phyloP scores from a whole-genome alignment of 2,113 vertebrate genomes.

The Tragulus kanchil region DNA sequence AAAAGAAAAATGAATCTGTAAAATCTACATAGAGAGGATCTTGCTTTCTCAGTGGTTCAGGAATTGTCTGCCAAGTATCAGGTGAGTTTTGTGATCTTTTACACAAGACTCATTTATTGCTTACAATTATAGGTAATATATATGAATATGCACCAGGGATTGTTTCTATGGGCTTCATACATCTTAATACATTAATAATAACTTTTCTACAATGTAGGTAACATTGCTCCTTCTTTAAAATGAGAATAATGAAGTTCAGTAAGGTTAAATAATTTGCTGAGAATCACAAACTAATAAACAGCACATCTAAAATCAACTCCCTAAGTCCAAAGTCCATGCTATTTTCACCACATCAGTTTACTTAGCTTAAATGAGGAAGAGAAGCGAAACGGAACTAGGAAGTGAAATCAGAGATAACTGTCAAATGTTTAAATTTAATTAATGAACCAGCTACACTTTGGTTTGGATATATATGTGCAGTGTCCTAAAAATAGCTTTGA shows the following conservation, averaged over 20 bases:
- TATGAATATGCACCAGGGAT: neutral
- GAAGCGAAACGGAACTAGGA: slow-evolving; percentile 67
- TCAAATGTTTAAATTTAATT: slow-evolving; percentile 63
- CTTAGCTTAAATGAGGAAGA: slow-evolving; percentile 55
- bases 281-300: slow-evolving; percentile 48
- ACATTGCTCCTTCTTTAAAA: neutral
- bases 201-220: neutral
- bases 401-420: slow-evolving; percentile 63
- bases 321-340: slow-evolving; percentile 39
- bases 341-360: slow-evolving; percentile 37
- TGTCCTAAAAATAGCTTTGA: slow-evolving; percentile 4
- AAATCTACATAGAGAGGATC: neutral
- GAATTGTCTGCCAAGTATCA: neutral
- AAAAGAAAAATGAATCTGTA: neutral
- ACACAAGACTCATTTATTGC: neutral
- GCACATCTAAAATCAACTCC: slow-evolving; percentile 60
- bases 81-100: neutral
- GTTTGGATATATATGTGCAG: neutral
- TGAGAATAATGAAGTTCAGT: slow-evolving; percentile 33
- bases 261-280: slow-evolving; percentile 21
- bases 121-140: neutral
- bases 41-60: neutral
- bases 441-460: slow-evolving; percentile 26
- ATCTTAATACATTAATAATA: neutral
- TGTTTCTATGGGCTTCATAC: neutral